phyloP scores from a whole-genome alignment of 2,797 vertebrate species.

The Thamnophis elegans region DNA sequence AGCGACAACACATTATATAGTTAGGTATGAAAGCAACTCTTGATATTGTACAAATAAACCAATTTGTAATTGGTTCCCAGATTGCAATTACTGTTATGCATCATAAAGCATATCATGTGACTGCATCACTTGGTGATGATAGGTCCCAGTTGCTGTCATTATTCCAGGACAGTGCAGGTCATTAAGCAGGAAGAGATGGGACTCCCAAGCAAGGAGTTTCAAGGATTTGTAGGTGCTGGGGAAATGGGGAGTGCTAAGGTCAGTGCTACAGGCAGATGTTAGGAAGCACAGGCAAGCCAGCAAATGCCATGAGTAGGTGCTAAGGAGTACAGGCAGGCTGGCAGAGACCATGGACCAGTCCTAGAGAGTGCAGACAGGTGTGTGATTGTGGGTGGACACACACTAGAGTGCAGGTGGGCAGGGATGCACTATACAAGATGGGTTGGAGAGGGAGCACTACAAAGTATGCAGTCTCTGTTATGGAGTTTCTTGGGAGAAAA shows the following conservation, averaged over 20 bases:
- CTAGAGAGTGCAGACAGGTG: neutral
- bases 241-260: neutral
- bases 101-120: neutral
- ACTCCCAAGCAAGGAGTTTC: neutral
- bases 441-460: neutral
- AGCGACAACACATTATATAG: neutral
- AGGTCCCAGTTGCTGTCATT: neutral
- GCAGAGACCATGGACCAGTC: too few relatives aligned
- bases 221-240: neutral
- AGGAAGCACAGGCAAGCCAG: too few relatives aligned
- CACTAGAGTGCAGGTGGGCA: neutral
- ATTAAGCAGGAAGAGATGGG: neutral
- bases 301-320: neutral
- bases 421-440: neutral
- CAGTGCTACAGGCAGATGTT: neutral
- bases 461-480: neutral
- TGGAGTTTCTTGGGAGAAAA: neutral
- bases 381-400: neutral
- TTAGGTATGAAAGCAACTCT: neutral
- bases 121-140: neutral
- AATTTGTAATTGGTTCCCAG: neutral
- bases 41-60: neutral
- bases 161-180: neutral
- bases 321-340: neutral
- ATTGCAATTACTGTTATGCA: neutral